Evolutionary conservation across 2,113 vertebrate species (phyloP), one percentile per base, ranked within the genome.

Genomic region (Cottus gobio): DNA sequence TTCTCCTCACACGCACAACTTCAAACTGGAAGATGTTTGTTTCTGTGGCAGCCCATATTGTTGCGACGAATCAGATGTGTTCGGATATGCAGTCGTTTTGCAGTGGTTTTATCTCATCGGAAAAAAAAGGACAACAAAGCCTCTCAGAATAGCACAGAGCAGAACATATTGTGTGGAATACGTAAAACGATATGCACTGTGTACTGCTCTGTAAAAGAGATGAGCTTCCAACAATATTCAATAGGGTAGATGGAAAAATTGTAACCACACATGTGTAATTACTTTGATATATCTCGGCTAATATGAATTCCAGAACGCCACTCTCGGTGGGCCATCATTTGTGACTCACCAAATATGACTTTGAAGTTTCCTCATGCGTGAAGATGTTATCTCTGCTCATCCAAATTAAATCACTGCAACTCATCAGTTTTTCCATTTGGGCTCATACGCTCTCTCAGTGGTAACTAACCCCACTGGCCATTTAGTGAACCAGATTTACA

Each of bases 361-460:
- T 82, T 86, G 86, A 80, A 83, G 80, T 84, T 81, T 70, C 46
- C 22, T 82, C 80, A 85, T 81, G 82, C 67, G 37, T 87, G 84
- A 83, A 90, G 77, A 84, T 84, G 81, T 78, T 76, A 84, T 91
- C 46, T 76, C 64, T 69, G 42, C 66, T 84, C 88, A 86, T 80
- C 75, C 83, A 90, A 91, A 87, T 90, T 30, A 89, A 84, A 86
- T 89, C 81, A 77, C 56, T 77, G 65, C 87, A 83, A 82, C 80
- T 87, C 85, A 85, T 89, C 80, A 70, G 75, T 69, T 87, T 83
- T 87, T 86, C 78, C 71, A 58, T 88, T 72, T 60, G 26, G 74
- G 75, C 67, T 87, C 74, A 75, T 77, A 26, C 63, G 56, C 72
- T 78, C 68, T 84, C 70, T 82, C 73, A 75, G 39, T 48, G 76